Evolutionary conservation across 2,888 invertebrate genomes (phyloP).

Genomic region (Eristalinus aeneus): DNA sequence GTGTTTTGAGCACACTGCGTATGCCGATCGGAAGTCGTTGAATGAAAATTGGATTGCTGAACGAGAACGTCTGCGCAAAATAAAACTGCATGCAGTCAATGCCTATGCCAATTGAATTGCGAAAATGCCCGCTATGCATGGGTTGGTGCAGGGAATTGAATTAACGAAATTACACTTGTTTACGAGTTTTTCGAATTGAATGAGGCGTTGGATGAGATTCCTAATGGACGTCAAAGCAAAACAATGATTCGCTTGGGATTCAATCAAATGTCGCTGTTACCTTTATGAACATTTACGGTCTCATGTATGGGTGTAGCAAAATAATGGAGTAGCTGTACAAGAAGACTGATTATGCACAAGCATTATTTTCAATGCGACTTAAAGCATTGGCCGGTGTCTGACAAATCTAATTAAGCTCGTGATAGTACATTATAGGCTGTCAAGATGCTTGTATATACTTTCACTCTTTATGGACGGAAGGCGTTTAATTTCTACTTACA

Average conservation of each 20-base stretch:
- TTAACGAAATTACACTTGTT: background rate
- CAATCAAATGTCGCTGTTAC: background rate
- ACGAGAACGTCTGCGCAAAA: conserved; percentile 3
- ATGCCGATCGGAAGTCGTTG: conserved; percentile 16
- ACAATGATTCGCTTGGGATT: background rate
- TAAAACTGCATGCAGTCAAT: background rate
- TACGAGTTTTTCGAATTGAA: background rate
- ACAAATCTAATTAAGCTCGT: no score
- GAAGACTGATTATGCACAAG: no score
- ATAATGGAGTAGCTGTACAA: no score
- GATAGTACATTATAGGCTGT: no score
- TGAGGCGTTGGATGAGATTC: background rate
- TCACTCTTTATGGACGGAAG: no score
- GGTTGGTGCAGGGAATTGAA: background rate
- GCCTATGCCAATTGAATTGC: conserved; percentile 13
- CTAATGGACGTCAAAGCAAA: background rate
- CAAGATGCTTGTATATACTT: no score
- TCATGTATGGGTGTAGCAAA: no score
- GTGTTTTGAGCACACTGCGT: background rate
- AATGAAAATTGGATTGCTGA: background rate
- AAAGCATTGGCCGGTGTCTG: no score
- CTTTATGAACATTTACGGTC: background rate
- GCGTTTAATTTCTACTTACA: no score
- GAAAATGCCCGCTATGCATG: background rate
- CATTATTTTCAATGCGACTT: no score